These are phyloP conservation scores for Urocitellus parryii DNA, from an alignment of 2,113 vertebrate genomes.

Conservation along the genomic window DNA sequence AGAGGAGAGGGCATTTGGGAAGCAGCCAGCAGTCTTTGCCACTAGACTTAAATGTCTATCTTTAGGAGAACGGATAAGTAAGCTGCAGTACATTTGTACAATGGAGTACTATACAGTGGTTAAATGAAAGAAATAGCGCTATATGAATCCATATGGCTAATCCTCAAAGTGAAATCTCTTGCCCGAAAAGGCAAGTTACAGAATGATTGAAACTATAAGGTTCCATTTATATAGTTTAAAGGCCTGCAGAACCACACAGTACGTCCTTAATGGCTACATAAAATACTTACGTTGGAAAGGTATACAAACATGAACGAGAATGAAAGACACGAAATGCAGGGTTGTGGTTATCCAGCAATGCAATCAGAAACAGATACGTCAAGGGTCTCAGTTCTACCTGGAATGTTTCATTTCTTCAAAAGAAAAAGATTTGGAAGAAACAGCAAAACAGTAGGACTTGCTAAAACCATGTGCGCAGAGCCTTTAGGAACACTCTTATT, in stretches of 20 bases:
- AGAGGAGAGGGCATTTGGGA: not conserved
- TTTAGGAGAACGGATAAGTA: not conserved
- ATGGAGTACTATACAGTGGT: not conserved
- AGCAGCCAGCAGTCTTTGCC: not conserved
- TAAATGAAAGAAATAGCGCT: not conserved
- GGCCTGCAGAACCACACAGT: not conserved
- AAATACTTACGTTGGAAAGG: not conserved
- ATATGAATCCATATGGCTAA: not conserved
- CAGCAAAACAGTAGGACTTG: not conserved
- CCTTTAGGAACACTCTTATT: too few relatives aligned
- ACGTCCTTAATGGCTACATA: not conserved
- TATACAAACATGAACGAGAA: not conserved
- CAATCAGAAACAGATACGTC: not conserved
- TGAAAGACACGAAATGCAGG: not conserved
- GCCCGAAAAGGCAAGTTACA: conserved; percentile 8
- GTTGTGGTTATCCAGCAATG: not conserved
- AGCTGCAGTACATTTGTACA: not conserved
- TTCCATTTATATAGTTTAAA: conserved; percentile 25
- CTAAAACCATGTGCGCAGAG: not conserved
- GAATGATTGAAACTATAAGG: not conserved
- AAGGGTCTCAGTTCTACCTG: not conserved
- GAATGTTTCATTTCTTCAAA: not conserved
- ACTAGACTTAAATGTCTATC: not conserved
- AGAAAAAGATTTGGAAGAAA: not conserved
- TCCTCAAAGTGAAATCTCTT: not conserved